Percentiles rank a stretch among this genome's conserved stretches.
Conservation (phyloP, 2,888 invertebrate species). For the Melanophora roralis region DNA sequence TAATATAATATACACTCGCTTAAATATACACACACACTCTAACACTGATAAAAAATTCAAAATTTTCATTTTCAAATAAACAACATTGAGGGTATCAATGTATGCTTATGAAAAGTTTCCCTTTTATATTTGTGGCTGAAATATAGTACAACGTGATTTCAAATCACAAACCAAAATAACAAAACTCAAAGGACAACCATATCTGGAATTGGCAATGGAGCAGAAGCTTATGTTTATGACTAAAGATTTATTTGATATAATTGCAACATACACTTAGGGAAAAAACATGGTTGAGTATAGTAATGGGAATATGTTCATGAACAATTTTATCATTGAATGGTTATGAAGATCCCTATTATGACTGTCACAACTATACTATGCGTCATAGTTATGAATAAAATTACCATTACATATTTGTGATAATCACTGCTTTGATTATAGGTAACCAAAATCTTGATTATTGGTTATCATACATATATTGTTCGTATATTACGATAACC, state of each 20-base stretch:
- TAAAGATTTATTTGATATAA: constrained; percentile 29
- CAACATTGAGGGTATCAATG: constrained; percentile 32
- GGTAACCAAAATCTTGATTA: too few species aligned
- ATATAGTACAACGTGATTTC: constrained; percentile 19
- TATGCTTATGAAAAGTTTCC: constrained; percentile 59
- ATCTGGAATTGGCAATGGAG: neutral
- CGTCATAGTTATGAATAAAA: too few species aligned
- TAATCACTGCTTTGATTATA: too few species aligned
- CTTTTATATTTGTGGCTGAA: constrained; percentile 65
- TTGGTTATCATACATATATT: too few species aligned
- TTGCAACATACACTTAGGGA: constrained; percentile 1
- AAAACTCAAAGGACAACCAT: constrained; percentile 30
- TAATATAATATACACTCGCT: neutral
- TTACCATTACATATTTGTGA: too few species aligned
- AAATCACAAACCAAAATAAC: neutral
- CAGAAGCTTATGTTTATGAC: constrained; percentile 42
- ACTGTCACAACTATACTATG: too few species aligned
- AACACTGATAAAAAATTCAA: constrained; percentile 63
- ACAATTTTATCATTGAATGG: too few species aligned
- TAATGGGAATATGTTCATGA: too few species aligned
- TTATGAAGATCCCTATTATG: too few species aligned
- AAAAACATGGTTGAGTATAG: neutral
- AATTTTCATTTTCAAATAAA: constrained; percentile 65
- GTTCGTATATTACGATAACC: too few species aligned
- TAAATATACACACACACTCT: neutral